A percentile compares a stretch with the other conserved stretches of the same genome.
phyloP scores from a whole-genome alignment of 1,140 invertebrate genomes.

The Monochamus saltuarius region DNA sequence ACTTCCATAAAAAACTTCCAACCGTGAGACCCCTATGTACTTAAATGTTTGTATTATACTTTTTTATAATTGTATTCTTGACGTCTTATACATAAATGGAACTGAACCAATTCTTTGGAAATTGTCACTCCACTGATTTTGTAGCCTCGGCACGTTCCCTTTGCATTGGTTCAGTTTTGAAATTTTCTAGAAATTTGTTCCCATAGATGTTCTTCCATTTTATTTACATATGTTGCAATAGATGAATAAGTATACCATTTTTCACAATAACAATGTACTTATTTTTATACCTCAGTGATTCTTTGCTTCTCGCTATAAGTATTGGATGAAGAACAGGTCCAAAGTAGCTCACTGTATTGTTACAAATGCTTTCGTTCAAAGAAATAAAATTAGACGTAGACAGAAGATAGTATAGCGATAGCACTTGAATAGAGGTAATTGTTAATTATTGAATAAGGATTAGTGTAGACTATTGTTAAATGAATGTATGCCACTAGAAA shows the following conservation, averaged over 20 bases:
- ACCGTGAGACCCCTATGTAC: constrained; percentile 25
- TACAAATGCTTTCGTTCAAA: background rate
- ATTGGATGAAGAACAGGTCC: background rate
- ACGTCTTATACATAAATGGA: too few species aligned
- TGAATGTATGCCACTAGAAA: constrained; percentile 12
- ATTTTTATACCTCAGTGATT: constrained; percentile 32
- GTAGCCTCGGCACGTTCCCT: constrained; percentile 13
- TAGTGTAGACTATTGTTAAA: constrained; percentile 40
- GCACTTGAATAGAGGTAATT: constrained; percentile 46
- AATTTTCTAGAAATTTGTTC: constrained; percentile 3
- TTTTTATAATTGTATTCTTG: background rate
- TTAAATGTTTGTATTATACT: constrained; percentile 19
- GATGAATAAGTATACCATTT: constrained; percentile 6
- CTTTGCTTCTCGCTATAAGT: constrained; percentile 34
- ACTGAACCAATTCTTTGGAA: too few species aligned
- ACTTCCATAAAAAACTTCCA: constrained; percentile 36
- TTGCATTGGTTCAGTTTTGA: constrained; percentile 8
- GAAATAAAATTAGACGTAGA: constrained; percentile 11
- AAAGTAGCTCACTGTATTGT: background rate
- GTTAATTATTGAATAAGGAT: constrained; percentile 51
- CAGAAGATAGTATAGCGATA: constrained; percentile 31
- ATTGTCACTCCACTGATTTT: background rate
- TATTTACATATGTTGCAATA: constrained; percentile 20
- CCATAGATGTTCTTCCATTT: constrained; percentile 18
- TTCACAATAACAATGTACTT: constrained; percentile 28